A percentile compares a stretch with the other conserved stretches of the same genome.
These are phyloP conservation scores for Tiliqua scincoides DNA, from an alignment of 2,113 vertebrate genomes.

Conservation along the genomic window DNA sequence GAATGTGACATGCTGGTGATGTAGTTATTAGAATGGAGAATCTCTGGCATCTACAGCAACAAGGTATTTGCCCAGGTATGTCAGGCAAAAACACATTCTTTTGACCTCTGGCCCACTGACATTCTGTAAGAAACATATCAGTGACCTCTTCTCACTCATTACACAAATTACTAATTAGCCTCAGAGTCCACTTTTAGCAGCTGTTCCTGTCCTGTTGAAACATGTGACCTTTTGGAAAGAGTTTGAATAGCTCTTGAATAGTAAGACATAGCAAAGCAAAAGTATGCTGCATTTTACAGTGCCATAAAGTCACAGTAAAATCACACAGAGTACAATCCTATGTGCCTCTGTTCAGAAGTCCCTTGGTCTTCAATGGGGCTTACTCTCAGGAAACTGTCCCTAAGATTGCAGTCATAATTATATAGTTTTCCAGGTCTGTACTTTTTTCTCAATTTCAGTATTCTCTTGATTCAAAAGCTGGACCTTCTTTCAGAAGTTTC, in stretches of 20 bases:
- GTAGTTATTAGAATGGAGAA: neutral
- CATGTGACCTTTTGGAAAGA: conserved; percentile 2
- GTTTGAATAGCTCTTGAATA: neutral
- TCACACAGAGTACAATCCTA: too few relatives aligned
- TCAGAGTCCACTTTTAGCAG: neutral
- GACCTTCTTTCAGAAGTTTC: neutral
- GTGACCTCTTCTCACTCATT: conserved; percentile 13
- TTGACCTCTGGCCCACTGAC: neutral
- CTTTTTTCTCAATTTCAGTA: neutral
- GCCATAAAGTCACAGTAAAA: neutral
- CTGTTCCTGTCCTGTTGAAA: conserved; percentile 19
- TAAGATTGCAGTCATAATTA: too few relatives aligned
- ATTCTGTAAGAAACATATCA: conserved; percentile 8
- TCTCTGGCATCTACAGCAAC: neutral
- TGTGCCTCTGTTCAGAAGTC: too few relatives aligned
- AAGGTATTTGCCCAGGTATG: neutral
- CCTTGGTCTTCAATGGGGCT: too few relatives aligned
- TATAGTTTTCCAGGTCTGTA: neutral
- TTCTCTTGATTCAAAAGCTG: neutral
- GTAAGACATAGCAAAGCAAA: neutral
- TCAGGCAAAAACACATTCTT: neutral
- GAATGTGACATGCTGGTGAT: neutral
- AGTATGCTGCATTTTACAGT: neutral
- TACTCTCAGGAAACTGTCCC: too few relatives aligned
- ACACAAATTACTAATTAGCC: neutral